Evolutionary conservation across 2,888 invertebrate genomes (phyloP).

Genomic region (Drosophila anomalata): DNA sequence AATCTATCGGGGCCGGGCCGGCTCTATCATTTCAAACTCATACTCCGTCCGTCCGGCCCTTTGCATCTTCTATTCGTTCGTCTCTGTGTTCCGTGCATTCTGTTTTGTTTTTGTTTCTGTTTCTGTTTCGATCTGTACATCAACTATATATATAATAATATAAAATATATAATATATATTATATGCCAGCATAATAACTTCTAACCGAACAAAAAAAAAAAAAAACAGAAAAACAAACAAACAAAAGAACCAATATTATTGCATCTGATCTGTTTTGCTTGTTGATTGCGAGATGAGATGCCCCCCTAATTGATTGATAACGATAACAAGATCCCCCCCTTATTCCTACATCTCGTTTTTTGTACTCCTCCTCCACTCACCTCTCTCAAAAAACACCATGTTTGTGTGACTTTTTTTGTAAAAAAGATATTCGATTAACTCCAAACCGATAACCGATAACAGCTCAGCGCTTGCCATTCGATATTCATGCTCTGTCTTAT

Average conservation of each 20-base stretch:
- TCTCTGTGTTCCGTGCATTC: slow-evolving; percentile 41
- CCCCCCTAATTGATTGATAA: not conserved
- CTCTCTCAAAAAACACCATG: not conserved
- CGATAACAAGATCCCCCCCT: slow-evolving; percentile 14
- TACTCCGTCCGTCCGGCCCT: slow-evolving; percentile 33
- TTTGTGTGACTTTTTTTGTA: slow-evolving; percentile 24
- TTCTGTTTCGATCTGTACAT: slow-evolving; percentile 21
- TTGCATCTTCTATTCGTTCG: slow-evolving; percentile 15
- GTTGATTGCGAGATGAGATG: slow-evolving; percentile 26
- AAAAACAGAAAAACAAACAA: not conserved
- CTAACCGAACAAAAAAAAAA: slow-evolving; percentile 16
- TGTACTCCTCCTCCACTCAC: slow-evolving; percentile 5
- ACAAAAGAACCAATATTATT: slow-evolving; percentile 15
- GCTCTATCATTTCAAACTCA: slow-evolving; percentile 18
- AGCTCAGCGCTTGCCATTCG: slow-evolving; percentile 26
- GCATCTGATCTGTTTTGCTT: slow-evolving; percentile 44
- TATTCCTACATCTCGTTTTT: slow-evolving; percentile 12
- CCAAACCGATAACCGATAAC: slow-evolving; percentile 19
- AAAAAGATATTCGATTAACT: slow-evolving; percentile 18
- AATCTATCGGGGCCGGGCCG: slow-evolving; percentile 19
- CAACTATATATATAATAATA: slow-evolving; percentile 3
- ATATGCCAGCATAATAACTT: slow-evolving; percentile 41
- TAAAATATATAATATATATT: slow-evolving; percentile 3
- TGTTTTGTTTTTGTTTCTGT: slow-evolving; percentile 37
- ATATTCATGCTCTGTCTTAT: slow-evolving; percentile 23